phyloP scores from a whole-genome alignment of 1,140 invertebrate species.

The Trissolcus basalis region DNA sequence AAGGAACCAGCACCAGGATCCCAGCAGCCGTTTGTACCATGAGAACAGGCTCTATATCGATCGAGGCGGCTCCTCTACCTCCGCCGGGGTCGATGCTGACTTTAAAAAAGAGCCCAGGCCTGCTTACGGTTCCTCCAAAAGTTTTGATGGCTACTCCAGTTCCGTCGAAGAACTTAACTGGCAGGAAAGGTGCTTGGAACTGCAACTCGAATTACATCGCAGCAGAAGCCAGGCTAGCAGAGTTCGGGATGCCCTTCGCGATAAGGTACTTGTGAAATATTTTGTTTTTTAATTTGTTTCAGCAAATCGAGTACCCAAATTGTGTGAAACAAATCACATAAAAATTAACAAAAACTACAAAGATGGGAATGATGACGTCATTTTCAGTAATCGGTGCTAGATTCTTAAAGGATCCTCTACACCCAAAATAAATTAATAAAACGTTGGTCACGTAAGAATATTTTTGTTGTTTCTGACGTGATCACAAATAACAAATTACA shows the following conservation, averaged over 20 bases:
- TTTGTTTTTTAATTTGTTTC: too few species aligned
- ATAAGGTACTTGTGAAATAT: conserved; percentile 81
- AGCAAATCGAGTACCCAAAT: too few species aligned
- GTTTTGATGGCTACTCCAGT: conserved; percentile 71
- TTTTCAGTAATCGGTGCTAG: too few species aligned
- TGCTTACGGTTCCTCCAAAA: conserved; percentile 67
- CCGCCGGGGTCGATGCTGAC: conserved; percentile 52
- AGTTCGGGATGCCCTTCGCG: conserved; percentile 88
- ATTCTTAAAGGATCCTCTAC: too few species aligned
- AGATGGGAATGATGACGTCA: too few species aligned
- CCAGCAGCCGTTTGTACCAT: conserved; percentile 16
- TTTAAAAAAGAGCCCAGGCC: conserved; percentile 65
- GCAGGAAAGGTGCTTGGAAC: conserved; percentile 88
- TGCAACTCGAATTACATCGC: conserved; percentile 88
- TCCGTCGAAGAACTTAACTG: conserved; percentile 80
- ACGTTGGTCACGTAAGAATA: too few species aligned
- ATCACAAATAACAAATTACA: too few species aligned
- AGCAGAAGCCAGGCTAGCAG: conserved; percentile 89
- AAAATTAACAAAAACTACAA: too few species aligned
- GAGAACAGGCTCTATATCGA: conserved; percentile 64
- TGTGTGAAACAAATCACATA: too few species aligned
- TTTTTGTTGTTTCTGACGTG: too few species aligned
- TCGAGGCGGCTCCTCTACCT: conserved; percentile 62
- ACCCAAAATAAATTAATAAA: too few species aligned
- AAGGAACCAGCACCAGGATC: conserved; percentile 55